Conservation (phyloP, 1,140 invertebrate genomes). For the Formica exsecta region DNA sequence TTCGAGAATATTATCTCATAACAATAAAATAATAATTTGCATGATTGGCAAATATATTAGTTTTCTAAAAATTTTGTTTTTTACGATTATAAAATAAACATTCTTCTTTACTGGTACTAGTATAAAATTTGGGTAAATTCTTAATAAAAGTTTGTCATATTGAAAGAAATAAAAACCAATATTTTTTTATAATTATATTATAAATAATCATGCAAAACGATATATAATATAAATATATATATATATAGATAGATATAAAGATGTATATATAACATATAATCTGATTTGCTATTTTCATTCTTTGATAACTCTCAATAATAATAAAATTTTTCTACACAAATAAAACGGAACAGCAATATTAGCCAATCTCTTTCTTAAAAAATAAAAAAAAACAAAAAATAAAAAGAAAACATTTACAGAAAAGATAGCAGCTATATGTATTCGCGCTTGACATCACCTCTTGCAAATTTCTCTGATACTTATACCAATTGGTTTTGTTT, state of each 20-base stretch:
- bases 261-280: conserved; percentile 42
- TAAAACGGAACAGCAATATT: conserved; percentile 5
- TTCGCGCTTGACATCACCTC: conserved; percentile 1
- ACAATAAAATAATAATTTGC: conserved; percentile 39
- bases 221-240: conserved; percentile 44
- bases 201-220: conserved; percentile 26
- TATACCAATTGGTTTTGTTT: conserved; percentile 14
- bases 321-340: conserved; percentile 40
- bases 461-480: conserved; percentile 21
- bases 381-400: background rate
- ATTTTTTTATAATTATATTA: conserved; percentile 45
- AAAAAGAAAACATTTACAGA: conserved; percentile 55
- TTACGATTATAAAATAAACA: conserved; percentile 36
- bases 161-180: conserved; percentile 32
- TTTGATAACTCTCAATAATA: conserved; percentile 39
- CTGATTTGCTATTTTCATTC: conserved; percentile 28
- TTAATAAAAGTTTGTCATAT: conserved; percentile 44
- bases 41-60: conserved; percentile 19
- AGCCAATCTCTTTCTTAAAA: conserved; percentile 5
- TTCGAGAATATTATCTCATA: conserved; percentile 24
- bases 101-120: background rate
- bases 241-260: background rate
- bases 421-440: conserved; percentile 51
- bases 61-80: conserved; percentile 11
- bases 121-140: conserved; percentile 30